phyloP scores from a whole-genome alignment of 1,140 invertebrate genomes.

The Drosophila chauvacae region DNA sequence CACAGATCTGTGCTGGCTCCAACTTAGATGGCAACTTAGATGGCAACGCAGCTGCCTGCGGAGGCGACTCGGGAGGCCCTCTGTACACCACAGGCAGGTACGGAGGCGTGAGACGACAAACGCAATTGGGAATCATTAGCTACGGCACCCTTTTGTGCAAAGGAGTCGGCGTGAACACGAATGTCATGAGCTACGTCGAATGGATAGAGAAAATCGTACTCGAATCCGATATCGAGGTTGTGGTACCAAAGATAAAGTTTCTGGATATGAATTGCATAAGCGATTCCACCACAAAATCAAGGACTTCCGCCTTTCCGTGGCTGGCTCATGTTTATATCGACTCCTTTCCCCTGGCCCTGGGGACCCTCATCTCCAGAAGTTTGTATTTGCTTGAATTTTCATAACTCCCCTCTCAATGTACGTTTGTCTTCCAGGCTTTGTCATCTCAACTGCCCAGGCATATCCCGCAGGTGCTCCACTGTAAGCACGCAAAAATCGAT shows the following conservation, averaged over 20 bases:
- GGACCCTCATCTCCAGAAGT: slow-evolving; percentile 3
- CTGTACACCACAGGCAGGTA: neutral
- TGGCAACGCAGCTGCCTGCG: neutral
- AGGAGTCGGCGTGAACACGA: slow-evolving; percentile 4
- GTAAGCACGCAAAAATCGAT: neutral
- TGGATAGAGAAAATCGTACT: slow-evolving; percentile 1
- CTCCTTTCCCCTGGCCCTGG: neutral
- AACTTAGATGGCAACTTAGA: too few species aligned
- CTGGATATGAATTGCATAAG: neutral
- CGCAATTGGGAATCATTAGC: slow-evolving; percentile 13
- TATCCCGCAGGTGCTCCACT: neutral
- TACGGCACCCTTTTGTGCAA: neutral
- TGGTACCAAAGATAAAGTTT: neutral
- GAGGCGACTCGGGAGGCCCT: neutral
- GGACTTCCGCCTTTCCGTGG: neutral
- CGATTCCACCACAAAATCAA: neutral
- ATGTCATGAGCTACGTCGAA: neutral
- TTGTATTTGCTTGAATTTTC: neutral
- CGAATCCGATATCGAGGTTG: neutral
- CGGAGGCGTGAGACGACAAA: neutral
- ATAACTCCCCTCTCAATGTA: too few species aligned
- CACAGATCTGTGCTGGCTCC: slow-evolving; percentile 5
- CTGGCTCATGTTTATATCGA: neutral
- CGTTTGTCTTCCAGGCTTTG: neutral
- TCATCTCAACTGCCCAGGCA: neutral